Evolutionary conservation across 2,888 invertebrate species (phyloP), one percentile per base, ranked within the genome.

Genomic region (Trissoscelio sp.): DNA sequence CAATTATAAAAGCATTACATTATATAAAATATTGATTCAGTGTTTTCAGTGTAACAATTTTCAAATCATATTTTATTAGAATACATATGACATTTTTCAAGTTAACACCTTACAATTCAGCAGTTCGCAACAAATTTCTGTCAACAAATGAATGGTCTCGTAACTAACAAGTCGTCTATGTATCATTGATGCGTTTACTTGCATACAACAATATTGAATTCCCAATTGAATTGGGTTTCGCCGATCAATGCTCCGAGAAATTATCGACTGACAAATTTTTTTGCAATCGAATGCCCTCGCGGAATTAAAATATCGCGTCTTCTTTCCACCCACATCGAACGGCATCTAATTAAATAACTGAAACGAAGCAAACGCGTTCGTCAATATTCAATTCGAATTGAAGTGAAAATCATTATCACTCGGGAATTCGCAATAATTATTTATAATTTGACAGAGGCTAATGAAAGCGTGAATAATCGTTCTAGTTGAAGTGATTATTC

Each of bases 401-500:
- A 34, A 22, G 53, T 18, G 44, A 39, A 51, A 39, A 28, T 34
- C 16, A n/a, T n/a, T 31, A 24, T 34, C 57, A 31, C 28, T 12
- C 12, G 48, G 18, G 12, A 22, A 20, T 37, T 48, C 9, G 9
- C 51, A 11, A 44, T 31, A 28, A 73, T 62, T 73, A 73, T 73
- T 62, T 28, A 39, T 53, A 62, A 62, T 73, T 73, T 62, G 73
- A 53, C 73, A 37, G 39, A 53, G 24, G 22, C 7, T 48, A 22
- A 11, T 16, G 22, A 60, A 20, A 22, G 28, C 60, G 16, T 60
- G 62, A 73, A 73, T 73, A 73, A 62, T 62, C 60, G 62, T 53
- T 55, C 64, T 6, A 72, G 60, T 72, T 51, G 51, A 16, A 28
- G 11, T 46, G 74, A 74, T 74, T 74, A 74, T 74, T 74, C 60